phyloP scores from a whole-genome alignment of 2,797 vertebrate genomes.

The Coregonus ussuriensis region DNA sequence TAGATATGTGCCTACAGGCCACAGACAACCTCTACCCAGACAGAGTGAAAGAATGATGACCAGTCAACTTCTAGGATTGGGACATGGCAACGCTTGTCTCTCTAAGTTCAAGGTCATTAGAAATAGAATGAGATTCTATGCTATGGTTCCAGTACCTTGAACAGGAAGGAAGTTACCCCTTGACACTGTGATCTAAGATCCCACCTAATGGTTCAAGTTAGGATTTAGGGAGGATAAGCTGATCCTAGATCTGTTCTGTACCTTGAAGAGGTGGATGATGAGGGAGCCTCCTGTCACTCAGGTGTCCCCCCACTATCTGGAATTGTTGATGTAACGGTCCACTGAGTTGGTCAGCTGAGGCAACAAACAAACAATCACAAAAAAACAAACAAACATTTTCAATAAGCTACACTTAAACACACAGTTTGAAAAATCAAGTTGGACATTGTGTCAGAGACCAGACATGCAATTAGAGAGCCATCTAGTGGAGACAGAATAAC shows the following conservation, averaged over 20 bases:
- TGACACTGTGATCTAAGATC: background rate
- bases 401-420: background rate
- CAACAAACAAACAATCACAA: background rate
- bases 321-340: conserved; percentile 77
- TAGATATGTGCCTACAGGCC: background rate
- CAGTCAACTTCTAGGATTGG: no score
- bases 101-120: no score
- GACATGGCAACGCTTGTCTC: no score
- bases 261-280: conserved; percentile 79
- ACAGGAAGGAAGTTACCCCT: background rate
- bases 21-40: background rate
- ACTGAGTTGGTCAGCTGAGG: conserved; percentile 73
- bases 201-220: background rate
- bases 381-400: background rate
- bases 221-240: background rate
- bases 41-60: no score
- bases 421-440: background rate
- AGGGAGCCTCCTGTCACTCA: conserved; percentile 78
- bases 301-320: conserved; percentile 74
- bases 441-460: background rate
- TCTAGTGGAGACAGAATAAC: background rate
- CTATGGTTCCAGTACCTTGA: no score
- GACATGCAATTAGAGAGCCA: background rate
- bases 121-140: no score
- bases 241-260: conserved; percentile 32